phyloP scores from a whole-genome alignment of 2,888 invertebrate genomes.

The Polietes domitor region DNA sequence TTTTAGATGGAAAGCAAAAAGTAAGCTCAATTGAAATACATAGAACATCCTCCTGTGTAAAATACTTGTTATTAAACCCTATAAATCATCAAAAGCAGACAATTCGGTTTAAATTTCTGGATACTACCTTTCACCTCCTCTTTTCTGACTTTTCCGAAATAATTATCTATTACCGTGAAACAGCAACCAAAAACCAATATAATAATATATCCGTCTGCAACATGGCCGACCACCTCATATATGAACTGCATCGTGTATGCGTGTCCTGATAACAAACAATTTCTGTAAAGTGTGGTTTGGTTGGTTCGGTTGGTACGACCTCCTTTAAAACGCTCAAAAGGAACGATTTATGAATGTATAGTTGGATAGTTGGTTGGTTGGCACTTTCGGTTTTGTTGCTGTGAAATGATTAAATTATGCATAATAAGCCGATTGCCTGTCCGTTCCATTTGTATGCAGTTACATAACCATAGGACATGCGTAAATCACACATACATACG shows the following conservation, averaged over 20 bases:
- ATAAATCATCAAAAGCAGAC: no score
- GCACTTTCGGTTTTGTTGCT: slow-evolving; percentile 21
- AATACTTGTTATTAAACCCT: not conserved
- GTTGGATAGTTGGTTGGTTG: no score
- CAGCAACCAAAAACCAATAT: no score
- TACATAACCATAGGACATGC: slow-evolving; percentile 9
- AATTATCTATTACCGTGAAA: not conserved
- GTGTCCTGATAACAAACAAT: not conserved
- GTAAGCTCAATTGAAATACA: no score
- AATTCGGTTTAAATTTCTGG: no score
- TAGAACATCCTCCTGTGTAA: no score
- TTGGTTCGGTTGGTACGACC: no score
- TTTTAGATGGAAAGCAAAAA: no score
- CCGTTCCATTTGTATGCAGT: not conserved
- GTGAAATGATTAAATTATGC: slow-evolving; percentile 61
- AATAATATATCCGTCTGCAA: no score
- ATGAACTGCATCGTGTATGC: not conserved
- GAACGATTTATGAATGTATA: slow-evolving; percentile 1
- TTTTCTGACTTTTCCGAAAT: not conserved
- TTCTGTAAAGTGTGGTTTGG: not conserved
- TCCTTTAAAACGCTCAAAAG: no score
- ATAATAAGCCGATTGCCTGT: slow-evolving; percentile 55
- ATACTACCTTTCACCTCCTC: no score
- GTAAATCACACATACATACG: no score
- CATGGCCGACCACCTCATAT: not conserved